Evolutionary conservation across 2,113 vertebrate genomes (phyloP), one percentile per base, ranked within the genome.

Genomic region (Aegithalos caudatus): DNA sequence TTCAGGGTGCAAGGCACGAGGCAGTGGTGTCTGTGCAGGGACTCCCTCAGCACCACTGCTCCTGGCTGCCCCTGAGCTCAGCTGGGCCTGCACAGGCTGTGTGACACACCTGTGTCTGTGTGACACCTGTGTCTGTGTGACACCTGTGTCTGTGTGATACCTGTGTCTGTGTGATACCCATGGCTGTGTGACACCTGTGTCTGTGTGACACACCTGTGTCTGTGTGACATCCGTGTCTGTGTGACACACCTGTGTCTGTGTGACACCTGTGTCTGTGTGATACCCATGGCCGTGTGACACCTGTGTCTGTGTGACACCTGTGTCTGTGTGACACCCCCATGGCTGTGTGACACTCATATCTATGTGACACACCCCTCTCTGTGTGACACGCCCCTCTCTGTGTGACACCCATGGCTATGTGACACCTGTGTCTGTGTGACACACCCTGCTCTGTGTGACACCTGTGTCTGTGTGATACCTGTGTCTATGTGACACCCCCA

Each of bases 111-210:
- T 0, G 3, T 10, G 31, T 4, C 19, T 51, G 47, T 16, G 29
- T n/a, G 51, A 44, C 51, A 54, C 29, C 28, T 6, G 6, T 23
- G 35, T 0, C 9, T 48, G 28, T 45, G 71, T 45, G 33, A 44
- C 67, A 40, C 3, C 5, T 3, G 0, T 12, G 5, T 0, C 14
- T 45, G n/a, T 62, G 58, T 51, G 21, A 47, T 24, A 58, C 5
- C 14, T 5, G 0, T 5, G 3, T 1, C 11, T 45, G n/a, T 64
- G 48, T 53, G 29, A 50, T 28, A 48, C 7, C 11, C 5, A 0
- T 7, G 22, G 0, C 7, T 57, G 18, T 40, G 37, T 31, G 35
- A 33, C 69, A 72, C 2, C 12, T 12, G 0, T 4, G 17, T 2
- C 5, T 29, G 48, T 33, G 47, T 37, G 45, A 45, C 42, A 45